Base-by-base conservation (phyloP, 2,113 vertebrate genomes). In the Tricholaema leucomelas region DNA sequence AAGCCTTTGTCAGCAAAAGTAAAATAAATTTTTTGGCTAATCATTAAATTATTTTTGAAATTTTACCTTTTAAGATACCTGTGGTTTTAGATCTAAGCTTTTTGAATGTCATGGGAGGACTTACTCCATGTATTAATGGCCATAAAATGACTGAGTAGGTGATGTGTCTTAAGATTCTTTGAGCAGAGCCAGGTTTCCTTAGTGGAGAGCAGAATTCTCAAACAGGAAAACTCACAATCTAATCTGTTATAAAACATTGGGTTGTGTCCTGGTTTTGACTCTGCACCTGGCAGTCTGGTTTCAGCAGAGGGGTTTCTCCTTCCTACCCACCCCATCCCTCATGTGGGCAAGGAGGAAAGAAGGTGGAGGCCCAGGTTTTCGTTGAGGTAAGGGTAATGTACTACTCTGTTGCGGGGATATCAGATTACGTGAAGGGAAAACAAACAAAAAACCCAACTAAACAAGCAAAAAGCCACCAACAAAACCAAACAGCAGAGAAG, bases 11-110 rank as follows among this genome's bases (percentile, higher is more conserved):
- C 89, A 80, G 72, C 50, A 73, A 48, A 94, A 91, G 42, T 60
- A 64, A 87, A 95, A 88, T 92, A 94, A 93, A 88, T 15, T 52
- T 91, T 95, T 95, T 95, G 81, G 81, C 86, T 95, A 93, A 71
- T 80, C 24, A 40, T 91, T 69, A 16, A 28, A 30, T 71, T 40
- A 16, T 78, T 78, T 83, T 81, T 93, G 2, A 50, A 69, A 59
- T n/a, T 58, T 24, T 64, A 9, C 35, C 56, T 13, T 73, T 12
- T 71, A 21, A 46, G 58, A 17, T 21, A 38, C 9, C 42, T 64
- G 35, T 78, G 69, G 46, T 19, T 81, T 3, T 50, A n/a, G 27
- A 7, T 59, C 8, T 88, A 31, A 77, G 54, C 38, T 50, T 81
- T 77, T 44, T 78, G 36, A 59, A 65, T 0, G 1, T 59, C 17